Base-by-base conservation (phyloP, 2,113 vertebrate genomes). In the Quiscalus mexicanus region DNA sequence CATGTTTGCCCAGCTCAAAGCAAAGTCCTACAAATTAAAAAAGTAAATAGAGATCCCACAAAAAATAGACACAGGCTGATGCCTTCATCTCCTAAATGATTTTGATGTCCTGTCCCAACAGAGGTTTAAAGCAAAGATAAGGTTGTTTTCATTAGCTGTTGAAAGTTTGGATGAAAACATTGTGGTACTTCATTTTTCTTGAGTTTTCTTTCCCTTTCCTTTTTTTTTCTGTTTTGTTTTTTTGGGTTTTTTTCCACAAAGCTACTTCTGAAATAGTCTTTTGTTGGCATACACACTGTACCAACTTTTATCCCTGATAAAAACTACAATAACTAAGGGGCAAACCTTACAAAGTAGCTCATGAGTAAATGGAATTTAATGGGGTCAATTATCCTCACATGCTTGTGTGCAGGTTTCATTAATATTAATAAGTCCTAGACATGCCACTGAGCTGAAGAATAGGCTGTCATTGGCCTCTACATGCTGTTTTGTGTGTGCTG, bases 301-400 rank as follows among this genome's bases (percentile, higher is more conserved):
- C 67, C 30, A 91, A 78, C 73, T 97, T 93, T 80, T 53, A 82
- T 73, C 58, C 76, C 85, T 69, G 56, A 71, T 74, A 84, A 84
- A 95, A 79, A 91, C 58, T 67, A 65, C 67, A 87, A 71, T 91
- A 95, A 95, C 87, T 91, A 79, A 96, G 84, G 68, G 90, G 31
- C 28, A 97, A 96, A 67, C 45, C 94, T 97, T 81, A 73, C 42
- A 83, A 88, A 92, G 82, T 93, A 95, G 62, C 84, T 97, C 88
- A 84, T 97, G 96, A 97, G 96, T 97, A 97, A 97, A 96, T 97
- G 94, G 89, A 93, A 97, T 97, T 97, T 97, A 97, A 97, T 97
- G 89, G 93, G 90, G 65, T 91, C 96, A 96, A 87, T 97, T 97
- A 96, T 96, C 70, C 19, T 87, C 93, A 94, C 96, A 68, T 15